These are phyloP conservation scores for Glaucomys volans DNA, from an alignment of 2,113 vertebrate species.

Conservation along the genomic window DNA sequence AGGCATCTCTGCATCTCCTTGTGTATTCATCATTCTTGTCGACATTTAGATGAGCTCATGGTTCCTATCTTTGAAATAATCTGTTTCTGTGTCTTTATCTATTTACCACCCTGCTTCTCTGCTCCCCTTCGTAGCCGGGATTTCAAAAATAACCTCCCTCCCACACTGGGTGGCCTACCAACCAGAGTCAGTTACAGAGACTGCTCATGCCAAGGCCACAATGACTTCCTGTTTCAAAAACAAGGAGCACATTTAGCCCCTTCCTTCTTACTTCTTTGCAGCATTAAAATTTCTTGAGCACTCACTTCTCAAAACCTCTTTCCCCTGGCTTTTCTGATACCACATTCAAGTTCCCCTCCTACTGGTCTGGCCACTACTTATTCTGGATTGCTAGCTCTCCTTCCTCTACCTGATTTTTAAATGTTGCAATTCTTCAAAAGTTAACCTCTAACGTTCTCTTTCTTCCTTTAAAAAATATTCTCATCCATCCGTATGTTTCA, in stretches of 20 bases:
- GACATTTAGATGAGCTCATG: not conserved
- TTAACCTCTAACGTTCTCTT: not conserved
- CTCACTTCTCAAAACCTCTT: not conserved
- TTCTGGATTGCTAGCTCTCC: not conserved
- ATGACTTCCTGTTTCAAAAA: not conserved
- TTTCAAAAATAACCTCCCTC: not conserved
- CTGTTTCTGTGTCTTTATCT: not conserved
- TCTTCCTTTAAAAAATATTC: not conserved
- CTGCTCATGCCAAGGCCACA: not conserved
- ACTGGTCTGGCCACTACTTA: not conserved
- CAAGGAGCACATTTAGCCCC: not conserved
- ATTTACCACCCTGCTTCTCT: not conserved
- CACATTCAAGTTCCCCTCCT: not conserved
- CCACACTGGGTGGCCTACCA: not conserved
- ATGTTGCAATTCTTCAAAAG: not conserved
- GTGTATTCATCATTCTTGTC: not conserved
- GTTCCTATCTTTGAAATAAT: not conserved
- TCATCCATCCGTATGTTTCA: not conserved
- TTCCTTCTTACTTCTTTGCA: not conserved
- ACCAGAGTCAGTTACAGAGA: not conserved
- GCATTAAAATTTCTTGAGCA: not conserved
- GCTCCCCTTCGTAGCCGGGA: not conserved
- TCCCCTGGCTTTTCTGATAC: not conserved
- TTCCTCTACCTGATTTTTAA: not conserved
- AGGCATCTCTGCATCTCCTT: not conserved